Base-by-base conservation (phyloP, 1,140 invertebrate genomes). In the Antheraea pernyi region DNA sequence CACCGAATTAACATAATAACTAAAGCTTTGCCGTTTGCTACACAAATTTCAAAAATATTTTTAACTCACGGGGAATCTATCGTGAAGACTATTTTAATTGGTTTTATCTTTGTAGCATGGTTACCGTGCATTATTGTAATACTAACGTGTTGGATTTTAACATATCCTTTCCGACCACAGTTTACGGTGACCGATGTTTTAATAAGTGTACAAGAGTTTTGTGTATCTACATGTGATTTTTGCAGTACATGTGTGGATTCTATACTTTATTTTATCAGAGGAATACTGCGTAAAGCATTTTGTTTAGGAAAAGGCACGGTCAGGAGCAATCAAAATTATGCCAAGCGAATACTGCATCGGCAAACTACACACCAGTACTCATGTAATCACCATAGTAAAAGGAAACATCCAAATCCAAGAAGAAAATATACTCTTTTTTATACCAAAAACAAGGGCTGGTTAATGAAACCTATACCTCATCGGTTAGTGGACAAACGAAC, bases 391-490 rank as follows among this genome's bases (percentile, higher is more conserved):
- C 0, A 42, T 42, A 42, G 16, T 53, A 16, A 53, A 53, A 6
- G 16, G 16, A 53, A 66, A 61, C 58, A 65, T 63, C 74, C 74
- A 18, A 69, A 79, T 71, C 76, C 79, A 39, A 66, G 61, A 8
- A 72, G 71, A 39, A 77, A 68, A 65, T 81, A 81, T 19, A 71
- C 62, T 16, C 64, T 81, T 10, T 75, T 53, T 67, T 76, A 73
- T 65, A 53, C 68, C 19, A 58, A 67, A 46, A 53, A 66, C 10
- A 74, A 67, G 62, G 75, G 75, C 3, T 77, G 77, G 77, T 59
- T 75, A n/a, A 73, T 76, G 37, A 79, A 77, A 71, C 75, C 73
- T 53, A 60, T 77, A 30, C 67, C 37, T 30, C 11, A 37, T 0
- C 8, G 65, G 16, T 53, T 53, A 53, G 16, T 53, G 5, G 46